phyloP scores from a whole-genome alignment of 2,888 invertebrate genomes.

The Lasioglossum vierecki region DNA sequence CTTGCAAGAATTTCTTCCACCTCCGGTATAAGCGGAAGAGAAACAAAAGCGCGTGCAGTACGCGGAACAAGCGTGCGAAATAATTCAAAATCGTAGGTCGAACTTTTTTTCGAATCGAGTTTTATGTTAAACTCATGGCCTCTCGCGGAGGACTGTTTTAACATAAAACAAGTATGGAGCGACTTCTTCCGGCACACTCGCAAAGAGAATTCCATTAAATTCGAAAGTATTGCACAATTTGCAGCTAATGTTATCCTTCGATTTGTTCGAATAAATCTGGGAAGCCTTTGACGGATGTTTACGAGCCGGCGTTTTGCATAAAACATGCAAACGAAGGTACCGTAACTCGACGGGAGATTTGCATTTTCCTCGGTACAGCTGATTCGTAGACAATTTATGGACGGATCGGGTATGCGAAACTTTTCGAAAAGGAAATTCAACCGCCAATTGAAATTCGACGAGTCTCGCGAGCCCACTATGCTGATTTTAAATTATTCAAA shows the following conservation, averaged over 20 bases:
- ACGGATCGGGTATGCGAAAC: background rate
- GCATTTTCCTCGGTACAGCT: constrained; percentile 8
- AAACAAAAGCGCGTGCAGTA: background rate
- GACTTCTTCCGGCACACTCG: background rate
- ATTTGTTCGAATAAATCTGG: constrained; percentile 4
- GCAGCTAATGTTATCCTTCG: background rate
- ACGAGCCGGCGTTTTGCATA: constrained; percentile 1
- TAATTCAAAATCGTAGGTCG: background rate
- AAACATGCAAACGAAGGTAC: background rate
- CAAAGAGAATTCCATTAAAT: background rate
- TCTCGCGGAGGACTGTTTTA: background rate
- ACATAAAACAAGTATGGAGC: background rate
- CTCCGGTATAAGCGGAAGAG: background rate
- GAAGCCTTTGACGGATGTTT: background rate
- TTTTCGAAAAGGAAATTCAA: background rate
- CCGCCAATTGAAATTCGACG: background rate
- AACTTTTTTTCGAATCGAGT: background rate
- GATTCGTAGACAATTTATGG: background rate
- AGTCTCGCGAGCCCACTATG: background rate
- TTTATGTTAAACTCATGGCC: constrained; percentile 2
- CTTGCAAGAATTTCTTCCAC: background rate
- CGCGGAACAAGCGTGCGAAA: background rate
- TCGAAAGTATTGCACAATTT: constrained; percentile 9
- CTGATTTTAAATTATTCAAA: background rate
- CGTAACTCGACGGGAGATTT: background rate